Base-by-base conservation (phyloP, 2,113 vertebrate genomes). In the Corythoichthys intestinalis region DNA sequence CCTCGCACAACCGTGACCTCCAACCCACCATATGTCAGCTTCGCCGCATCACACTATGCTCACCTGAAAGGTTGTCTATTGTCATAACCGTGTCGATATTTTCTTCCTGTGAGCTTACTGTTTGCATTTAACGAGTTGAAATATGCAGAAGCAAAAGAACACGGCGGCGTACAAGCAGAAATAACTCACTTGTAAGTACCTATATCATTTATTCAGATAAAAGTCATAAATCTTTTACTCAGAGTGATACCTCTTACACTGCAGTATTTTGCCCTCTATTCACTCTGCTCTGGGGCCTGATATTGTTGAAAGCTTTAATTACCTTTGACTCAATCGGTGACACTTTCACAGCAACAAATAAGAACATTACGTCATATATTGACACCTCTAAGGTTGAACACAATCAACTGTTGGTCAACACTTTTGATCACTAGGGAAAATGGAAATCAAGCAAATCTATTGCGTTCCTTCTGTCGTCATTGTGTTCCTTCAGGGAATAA, bases 1-100 rank as follows among this genome's bases (percentile, higher is more conserved):
- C 82, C 79, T 86, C 79, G 83, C 76, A 85, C 84, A 54, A 37
- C 63, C 35, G 2, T 80, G 75, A 86, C 85, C 85, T 84, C 69
- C 67, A 83, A 84, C 82, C 79, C 78, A 81, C 83, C 75, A 78
- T 73, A 78, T 74, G 78, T 64, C 70, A 11, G 62, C 69, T 83
- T 69, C 63, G 76, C 48, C 15, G 69, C 82, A 81, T 87, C 84
- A 84, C 76, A 68, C 66, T 78, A 48, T 75, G 83, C 73, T 76
- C 65, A 73, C 84, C 65, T 58, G 57, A 79, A 70, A 85, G 79
- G 79, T 86, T 76, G 72, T 54, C 4, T 14, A 70, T 72, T 72
- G 74, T 74, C 62, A 56, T 44, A 44, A 17, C 41, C 17, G 14
- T 37, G 71, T 37, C 14, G 71, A 80, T 62, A 52, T 72, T 64